Evolutionary conservation across 2,797 vertebrate species (phyloP).

Genomic region (Iguana delicatissima): DNA sequence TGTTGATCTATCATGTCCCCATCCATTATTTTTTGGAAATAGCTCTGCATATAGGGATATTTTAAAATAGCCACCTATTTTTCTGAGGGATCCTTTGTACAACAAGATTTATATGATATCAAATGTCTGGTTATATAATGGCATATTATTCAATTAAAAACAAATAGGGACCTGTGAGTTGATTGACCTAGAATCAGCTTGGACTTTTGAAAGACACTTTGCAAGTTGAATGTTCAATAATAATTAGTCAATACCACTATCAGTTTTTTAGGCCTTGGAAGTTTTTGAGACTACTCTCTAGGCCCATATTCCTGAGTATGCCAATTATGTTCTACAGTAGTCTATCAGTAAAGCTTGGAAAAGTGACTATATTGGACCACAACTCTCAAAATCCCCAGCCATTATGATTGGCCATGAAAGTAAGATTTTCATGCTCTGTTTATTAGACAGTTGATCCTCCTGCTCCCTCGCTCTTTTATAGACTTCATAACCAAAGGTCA

Average conservation of each 20-base stretch:
- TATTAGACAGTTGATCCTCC: neutral
- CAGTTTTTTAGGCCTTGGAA: neutral
- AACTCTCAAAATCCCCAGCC: too few relatives aligned
- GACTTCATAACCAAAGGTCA: neutral
- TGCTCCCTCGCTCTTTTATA: neutral
- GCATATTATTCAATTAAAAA: constrained; percentile 3
- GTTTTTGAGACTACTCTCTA: neutral
- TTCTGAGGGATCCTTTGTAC: neutral
- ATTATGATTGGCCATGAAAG: too few relatives aligned
- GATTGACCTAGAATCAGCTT: neutral
- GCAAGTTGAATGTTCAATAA: neutral
- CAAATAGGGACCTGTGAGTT: neutral
- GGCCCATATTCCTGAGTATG: neutral
- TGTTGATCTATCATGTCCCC: constrained; percentile 23
- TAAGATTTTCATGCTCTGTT: too few relatives aligned
- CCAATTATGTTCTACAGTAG: neutral
- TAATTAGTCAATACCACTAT: too few relatives aligned
- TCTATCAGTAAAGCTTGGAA: too few relatives aligned
- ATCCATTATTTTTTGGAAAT: constrained; percentile 11
- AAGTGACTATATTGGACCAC: too few relatives aligned
- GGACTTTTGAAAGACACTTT: neutral
- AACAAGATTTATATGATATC: neutral
- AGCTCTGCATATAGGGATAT: constrained; percentile 8
- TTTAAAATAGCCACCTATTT: neutral
- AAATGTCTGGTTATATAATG: constrained; percentile 4